Base-by-base conservation (phyloP, 2,797 vertebrate species). In the Helarctos malayanus region DNA sequence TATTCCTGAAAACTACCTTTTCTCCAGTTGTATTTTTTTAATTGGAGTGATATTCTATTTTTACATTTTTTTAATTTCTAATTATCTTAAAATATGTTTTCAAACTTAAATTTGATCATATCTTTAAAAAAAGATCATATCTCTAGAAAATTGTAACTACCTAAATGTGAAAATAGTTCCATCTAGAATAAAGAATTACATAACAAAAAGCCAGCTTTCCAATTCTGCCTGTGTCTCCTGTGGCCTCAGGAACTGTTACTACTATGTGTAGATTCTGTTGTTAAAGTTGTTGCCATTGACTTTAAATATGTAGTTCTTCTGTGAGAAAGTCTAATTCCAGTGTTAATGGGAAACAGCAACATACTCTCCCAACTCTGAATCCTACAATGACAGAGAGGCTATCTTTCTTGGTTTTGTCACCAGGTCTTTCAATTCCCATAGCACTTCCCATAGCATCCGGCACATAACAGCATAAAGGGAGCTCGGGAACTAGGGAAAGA, bases 1-100 rank as follows among this genome's bases (percentile, higher is more conserved):
- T 59, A 69, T 95, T 90, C 45, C 35, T 82, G 57, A 93, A 90
- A 86, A 90, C 11, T 75, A 78, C 56, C 69, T 94, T 81, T 89
- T 96, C 56, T 95, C 73, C 73, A 71, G 32, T 54, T 94, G 49
- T 18, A 49, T 49, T 41, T 59, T 85, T 95, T 91, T 52, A 78
- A 71, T 68, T 90, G 89, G 18, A 52, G 18, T 23, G 32, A 25
- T 88, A 71, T 5, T 5, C 19, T 84, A 69, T 91, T 91, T 94
- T 91, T 52, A 38, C 56, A 75, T 65, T 76, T 75, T 41, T 41
- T 41, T 6, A 63, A 71, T 92, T 88, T 94, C 61, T 94, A 41
- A 80, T 45, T 73, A 45, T 61, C 54, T 94, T 19, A 87, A 93
- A 93, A 78, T 93, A 63, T 6, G 38, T 78, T 90, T 89, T 95